A percentile compares a stretch with the other conserved stretches of the same genome.
Evolutionary conservation across 2,113 vertebrate species (phyloP).

Genomic region (Barbus barbus): DNA sequence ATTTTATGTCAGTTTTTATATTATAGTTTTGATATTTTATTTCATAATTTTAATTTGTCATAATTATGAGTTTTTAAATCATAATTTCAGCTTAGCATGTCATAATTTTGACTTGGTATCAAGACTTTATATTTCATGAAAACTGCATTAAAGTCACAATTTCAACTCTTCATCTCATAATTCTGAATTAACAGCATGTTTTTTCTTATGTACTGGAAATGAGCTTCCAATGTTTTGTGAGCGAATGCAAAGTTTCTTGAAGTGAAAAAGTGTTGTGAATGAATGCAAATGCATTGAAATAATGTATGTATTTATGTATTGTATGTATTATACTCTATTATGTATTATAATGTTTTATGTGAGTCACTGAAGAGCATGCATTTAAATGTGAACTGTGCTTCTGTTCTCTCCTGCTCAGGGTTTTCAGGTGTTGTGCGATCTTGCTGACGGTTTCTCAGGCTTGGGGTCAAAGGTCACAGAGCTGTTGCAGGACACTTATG

Average conservation of each 20-base stretch:
- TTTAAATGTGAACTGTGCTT: background rate
- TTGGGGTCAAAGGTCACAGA: conserved; percentile 86
- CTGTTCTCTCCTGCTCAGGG: conserved; percentile 72
- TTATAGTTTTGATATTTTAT: too few species aligned
- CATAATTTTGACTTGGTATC: too few species aligned
- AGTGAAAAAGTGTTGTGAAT: background rate
- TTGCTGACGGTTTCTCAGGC: conserved; percentile 87
- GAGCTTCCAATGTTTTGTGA: too few species aligned
- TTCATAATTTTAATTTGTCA: too few species aligned
- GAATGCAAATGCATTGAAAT: background rate
- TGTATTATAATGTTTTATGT: background rate
- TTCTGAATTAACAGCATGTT: background rate
- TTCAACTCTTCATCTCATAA: background rate
- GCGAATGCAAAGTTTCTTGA: background rate
- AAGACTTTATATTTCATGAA: too few species aligned
- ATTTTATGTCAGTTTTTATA: too few species aligned
- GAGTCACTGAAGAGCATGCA: background rate
- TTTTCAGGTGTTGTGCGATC: conserved; percentile 91
- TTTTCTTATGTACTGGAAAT: too few species aligned
- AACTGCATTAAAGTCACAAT: background rate
- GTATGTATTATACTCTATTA: background rate
- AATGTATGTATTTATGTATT: background rate
- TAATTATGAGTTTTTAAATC: too few species aligned
- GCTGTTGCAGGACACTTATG: conserved; percentile 86
- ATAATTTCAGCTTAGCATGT: too few species aligned